These are phyloP conservation scores for Catharus ustulatus DNA, from an alignment of 2,797 vertebrate species.

Conservation along the genomic window DNA sequence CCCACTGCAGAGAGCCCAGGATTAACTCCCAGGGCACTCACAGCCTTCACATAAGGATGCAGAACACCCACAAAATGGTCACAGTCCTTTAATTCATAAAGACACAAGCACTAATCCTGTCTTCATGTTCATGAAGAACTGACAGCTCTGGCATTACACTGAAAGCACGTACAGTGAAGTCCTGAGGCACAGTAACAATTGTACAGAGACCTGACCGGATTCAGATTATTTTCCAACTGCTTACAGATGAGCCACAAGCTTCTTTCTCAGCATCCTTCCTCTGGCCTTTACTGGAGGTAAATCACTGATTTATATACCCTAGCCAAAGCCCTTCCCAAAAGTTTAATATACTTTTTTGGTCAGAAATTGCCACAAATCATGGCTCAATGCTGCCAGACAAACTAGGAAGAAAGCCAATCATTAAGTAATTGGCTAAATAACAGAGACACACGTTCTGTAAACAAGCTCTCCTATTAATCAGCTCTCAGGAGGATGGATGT, in stretches of 20 bases:
- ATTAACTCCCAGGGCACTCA: background rate
- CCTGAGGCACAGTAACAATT: background rate
- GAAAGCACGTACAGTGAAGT: background rate
- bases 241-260: background rate
- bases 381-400: background rate
- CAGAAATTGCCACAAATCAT: background rate
- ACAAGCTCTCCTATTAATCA: background rate
- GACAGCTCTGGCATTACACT: rapidly evolving
- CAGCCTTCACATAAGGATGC: background rate
- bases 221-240: background rate
- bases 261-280: background rate
- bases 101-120: rapidly evolving
- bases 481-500: background rate
- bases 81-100: background rate
- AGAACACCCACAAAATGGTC: background rate
- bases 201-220: background rate
- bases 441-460: background rate
- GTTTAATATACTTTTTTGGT: background rate
- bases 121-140: background rate
- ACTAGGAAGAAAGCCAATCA: background rate
- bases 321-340: background rate
- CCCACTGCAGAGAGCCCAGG: background rate
- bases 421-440: slow-evolving; percentile 27
- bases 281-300: background rate
- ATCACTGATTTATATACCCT: background rate